Base-by-base conservation (phyloP, 53 echinoderm and acorn worm genomes). In the Echinarachnius parma region DNA sequence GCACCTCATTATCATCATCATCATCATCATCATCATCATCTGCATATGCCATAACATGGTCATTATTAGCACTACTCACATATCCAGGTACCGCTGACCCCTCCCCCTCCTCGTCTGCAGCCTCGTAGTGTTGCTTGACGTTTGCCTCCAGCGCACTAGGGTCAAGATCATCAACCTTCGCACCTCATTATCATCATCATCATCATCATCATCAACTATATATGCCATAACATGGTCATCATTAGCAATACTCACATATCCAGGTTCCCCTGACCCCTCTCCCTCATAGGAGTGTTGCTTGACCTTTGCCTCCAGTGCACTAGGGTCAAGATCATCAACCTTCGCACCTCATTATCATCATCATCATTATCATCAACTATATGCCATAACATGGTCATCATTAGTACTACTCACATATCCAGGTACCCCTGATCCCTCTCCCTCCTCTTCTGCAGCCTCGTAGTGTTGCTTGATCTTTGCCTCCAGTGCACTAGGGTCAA, bases 341-440 rank as follows among this genome's bases (percentile, higher is more conserved):
- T 87, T 83, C 8, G 47, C 75, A 37, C 66, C 78, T 44, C 75
- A n/a, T n/a, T n/a, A n/a, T n/a, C n/a, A n/a, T n/a, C n/a, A n/a
- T n/a, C n/a, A n/a, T n/a, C n/a, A n/a, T n/a, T n/a, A n/a, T n/a
- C n/a, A n/a, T n/a, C n/a, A n/a, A n/a, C n/a, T n/a, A n/a, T n/a
- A n/a, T n/a, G n/a, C n/a, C n/a, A n/a, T n/a, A n/a, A n/a, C n/a
- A n/a, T n/a, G n/a, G n/a, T n/a, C n/a, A n/a, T n/a, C n/a, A n/a
- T n/a, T n/a, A n/a, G n/a, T n/a, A n/a, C n/a, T n/a, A 78, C 85
- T 72, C 63, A 89, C 89, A 75, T 89, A 78, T 55, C 89, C 89
- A 59, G 74, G 89, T 10, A 89, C 89, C 2, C 89, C 85, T 7
- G 84, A 80, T 19, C 78, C 64, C 16, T 75, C 81, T 1, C 58